Evolutionary conservation across 2,888 invertebrate genomes (phyloP).

Genomic region (Gryllus longicercus): DNA sequence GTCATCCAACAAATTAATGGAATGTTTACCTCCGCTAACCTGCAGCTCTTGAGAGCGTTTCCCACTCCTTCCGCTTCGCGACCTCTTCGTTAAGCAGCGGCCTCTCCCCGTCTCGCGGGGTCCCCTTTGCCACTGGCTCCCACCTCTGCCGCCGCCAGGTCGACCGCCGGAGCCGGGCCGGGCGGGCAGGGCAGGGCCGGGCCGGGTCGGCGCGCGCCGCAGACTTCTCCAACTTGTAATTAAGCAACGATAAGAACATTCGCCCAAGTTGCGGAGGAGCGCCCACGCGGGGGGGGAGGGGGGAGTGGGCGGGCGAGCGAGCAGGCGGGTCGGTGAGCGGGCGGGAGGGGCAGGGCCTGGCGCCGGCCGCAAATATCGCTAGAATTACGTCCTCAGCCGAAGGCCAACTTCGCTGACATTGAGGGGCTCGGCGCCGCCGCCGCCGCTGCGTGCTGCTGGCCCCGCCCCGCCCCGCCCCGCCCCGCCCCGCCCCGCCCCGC

Average conservation of each 20-base stretch:
- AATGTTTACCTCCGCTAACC: too few relatives aligned
- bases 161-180: background rate
- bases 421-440: background rate
- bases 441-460: background rate
- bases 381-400: constrained; percentile 6
- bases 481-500: background rate
- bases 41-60: too few relatives aligned
- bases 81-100: too few relatives aligned
- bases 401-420: background rate
- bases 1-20: too few relatives aligned
- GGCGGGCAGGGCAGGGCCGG: background rate
- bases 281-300: background rate
- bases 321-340: too few relatives aligned
- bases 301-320: background rate
- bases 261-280: background rate
- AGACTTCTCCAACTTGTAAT: constrained; percentile 8
- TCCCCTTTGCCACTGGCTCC: too few relatives aligned
- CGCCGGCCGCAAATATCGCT: background rate
- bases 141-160: background rate
- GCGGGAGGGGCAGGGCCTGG: too few relatives aligned
- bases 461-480: background rate
- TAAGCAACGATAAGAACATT: constrained; percentile 17
- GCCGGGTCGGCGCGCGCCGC: background rate
- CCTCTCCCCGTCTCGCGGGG: too few relatives aligned
- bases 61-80: too few relatives aligned